A percentile compares a stretch with the other conserved stretches of the same genome.
phyloP scores from a whole-genome alignment of 2,888 invertebrate species.

The Melieria crassipennis region DNA sequence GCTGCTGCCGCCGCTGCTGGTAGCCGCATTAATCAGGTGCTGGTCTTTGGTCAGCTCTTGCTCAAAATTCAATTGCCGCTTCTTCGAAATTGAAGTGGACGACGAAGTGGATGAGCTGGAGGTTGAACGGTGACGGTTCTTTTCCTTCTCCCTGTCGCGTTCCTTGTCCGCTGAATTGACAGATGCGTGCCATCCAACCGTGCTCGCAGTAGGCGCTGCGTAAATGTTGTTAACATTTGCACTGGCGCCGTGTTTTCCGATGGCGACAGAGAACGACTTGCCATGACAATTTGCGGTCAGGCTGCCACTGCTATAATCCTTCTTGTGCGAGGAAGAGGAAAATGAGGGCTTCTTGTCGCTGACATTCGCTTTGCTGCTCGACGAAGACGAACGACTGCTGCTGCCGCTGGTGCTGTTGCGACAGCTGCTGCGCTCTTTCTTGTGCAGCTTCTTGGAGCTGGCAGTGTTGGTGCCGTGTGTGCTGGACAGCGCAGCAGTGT shows the following conservation, averaged over 20 bases:
- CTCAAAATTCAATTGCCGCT: constrained; percentile 67
- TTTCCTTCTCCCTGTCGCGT: constrained; percentile 58
- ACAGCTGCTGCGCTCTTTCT: constrained; percentile 40
- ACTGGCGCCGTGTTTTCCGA: background rate
- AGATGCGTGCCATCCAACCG: constrained; percentile 14
- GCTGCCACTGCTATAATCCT: constrained; percentile 34
- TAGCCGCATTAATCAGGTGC: constrained; percentile 47
- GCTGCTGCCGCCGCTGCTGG: constrained; percentile 39
- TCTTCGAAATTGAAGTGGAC: constrained; percentile 47
- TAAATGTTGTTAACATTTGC: constrained; percentile 10
- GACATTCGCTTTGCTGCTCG: constrained; percentile 13
- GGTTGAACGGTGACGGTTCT: constrained; percentile 54
- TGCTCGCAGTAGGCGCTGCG: background rate
- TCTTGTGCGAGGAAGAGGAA: constrained; percentile 40
- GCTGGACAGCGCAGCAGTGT: constrained; percentile 31
- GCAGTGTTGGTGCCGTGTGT: constrained; percentile 39
- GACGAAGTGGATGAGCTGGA: constrained; percentile 32
- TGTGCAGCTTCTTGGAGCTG: constrained; percentile 40
- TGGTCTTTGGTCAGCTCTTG: constrained; percentile 53
- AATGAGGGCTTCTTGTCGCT: constrained; percentile 30
- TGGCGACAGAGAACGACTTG: background rate
- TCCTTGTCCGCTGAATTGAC: constrained; percentile 25
- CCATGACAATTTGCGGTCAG: background rate
- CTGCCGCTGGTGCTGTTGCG: constrained; percentile 27
- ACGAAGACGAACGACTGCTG: constrained; percentile 20